Evolutionary conservation across 2,888 invertebrate species (phyloP), one percentile per base, ranked within the genome.

Genomic region (Quadroppia sp.): DNA sequence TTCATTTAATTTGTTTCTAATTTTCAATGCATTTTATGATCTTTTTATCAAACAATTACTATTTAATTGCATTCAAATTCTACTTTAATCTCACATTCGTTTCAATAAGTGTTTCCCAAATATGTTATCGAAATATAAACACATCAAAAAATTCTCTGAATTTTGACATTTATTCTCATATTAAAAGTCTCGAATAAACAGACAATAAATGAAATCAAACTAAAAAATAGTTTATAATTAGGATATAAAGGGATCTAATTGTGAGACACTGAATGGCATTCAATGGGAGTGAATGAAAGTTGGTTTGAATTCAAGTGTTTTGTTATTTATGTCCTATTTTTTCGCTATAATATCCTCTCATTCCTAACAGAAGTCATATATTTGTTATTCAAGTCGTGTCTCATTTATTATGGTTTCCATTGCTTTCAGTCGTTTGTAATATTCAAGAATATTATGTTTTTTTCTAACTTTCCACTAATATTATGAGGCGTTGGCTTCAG

Each of bases 331-430:
- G 11, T 15, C 50, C 56, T 32, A 30, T 11, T 61, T 30, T 13
- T 30, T 61, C 2, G 61, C 61, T 11, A 2, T 30, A 11, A 2
- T 30, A 4, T 56, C n/a, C 23, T 3, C 30, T 4, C 17, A 28
- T 28, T 30, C 61, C 32, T 61, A 9, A 13, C 28, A 30, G 32
- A 9, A 61, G 9, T 32, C 3, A 61, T 61, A 23, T 53, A 61
- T 61, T 61, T 61, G 61, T 30, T 61, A 61, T 61, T 30, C 61
- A 61, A 61, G 61, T 61, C 61, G 61, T 61, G 61, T 61, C 23
- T 30, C 61, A 61, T 61, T 61, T 61, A 61, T 61, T 30, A 30
- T 30, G 30, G 15, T 61, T 61, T 9, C 61, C 32, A 61, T 30
- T 17, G 15, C 30, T 61, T 30, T n/a, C 6, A 25, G 53, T 53